Base-by-base conservation (phyloP, 2,797 vertebrate genomes). In the Anabas testudineus region DNA sequence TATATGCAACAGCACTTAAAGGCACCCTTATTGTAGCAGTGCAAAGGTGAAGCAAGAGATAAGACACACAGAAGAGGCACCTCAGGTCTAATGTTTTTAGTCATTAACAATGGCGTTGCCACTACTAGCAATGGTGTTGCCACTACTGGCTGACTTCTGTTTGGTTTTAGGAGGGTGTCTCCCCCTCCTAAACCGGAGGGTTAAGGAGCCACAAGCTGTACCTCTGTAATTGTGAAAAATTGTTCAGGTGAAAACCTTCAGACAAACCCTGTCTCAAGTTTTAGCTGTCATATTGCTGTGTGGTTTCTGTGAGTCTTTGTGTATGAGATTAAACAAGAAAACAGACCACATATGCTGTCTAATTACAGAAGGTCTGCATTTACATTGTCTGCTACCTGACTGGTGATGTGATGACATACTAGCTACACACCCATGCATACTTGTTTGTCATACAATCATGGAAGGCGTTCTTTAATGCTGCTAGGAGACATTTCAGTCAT, bases 251-350 rank as follows among this genome's bases (percentile, higher is more conserved):
- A 68, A 52, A 52, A 56, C 30, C 26, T 58, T 19, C 54, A 56
- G 46, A 87, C 65, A 80, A 81, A 85, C 80, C 64, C 69, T 18
- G 63, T 39, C 73, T 89, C 78, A 30, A 14, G 63, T 90, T 87
- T 83, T 83, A 84, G 56, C 45, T 13, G 46, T 43, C 34, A 48
- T 62, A 12, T 67, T 54, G 57, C 41, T 72, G 19, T 47, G 41
- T 58, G 56, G 57, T 62, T 51, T 80, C 28, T 63, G 43, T 52
- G 49, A 68, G 55, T 24, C 34, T 21, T 69, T 15, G 19, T 66
- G 32, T 42, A 41, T 36, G 30, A 46, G 24, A 52, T n/a, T 28
- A 47, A 53, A 66, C 21, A 34, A n/a, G 15, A 32, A 54, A 42
- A 49, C 53, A 59, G 21, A 13, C 28, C 46, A 59, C 43, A 54